Evolutionary conservation across 1,140 invertebrate species (phyloP), one percentile per base, ranked within the genome.

Genomic region (Drosophila ercepeae): DNA sequence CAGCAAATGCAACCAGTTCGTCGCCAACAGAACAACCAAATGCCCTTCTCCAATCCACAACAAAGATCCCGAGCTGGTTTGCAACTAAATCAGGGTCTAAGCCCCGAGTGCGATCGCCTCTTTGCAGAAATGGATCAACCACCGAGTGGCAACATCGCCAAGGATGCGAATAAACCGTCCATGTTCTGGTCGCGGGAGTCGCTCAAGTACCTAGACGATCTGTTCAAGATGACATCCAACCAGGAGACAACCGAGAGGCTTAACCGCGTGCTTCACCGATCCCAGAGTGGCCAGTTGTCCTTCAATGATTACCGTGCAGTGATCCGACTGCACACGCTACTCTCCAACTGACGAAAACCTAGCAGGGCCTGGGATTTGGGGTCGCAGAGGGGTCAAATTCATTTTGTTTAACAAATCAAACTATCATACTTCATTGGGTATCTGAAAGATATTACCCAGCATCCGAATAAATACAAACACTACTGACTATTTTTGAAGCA

Each of bases 221-320:
- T 89, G 9, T 59, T 89, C 8, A 70, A 68, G 19, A 45, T 74
- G 13, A 71, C 71, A 2, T 27, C 57, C 19, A 71, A 71, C 25
- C 1, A 55, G 14, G 73, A 75, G 1, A 75, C 73, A 1, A 5
- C 75, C 16, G 68, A 75, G 27, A 83, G 89, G 9, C 54, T 91
- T 34, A 52, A 78, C 19, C 84, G 84, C 8, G 89, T 90, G 4
- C 51, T 84, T 18, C 46, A 65, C 8, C 77, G 89, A 32, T 84
- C 86, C 5, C 50, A 59, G 27, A 73, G 70, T 13, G 89, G 89
- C 4, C 61, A 64, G 27, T 57, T 91, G 19, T 91, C 89, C 36
- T 77, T 90, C 41, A 91, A 90, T 54, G 89, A 91, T 27, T 91
- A 91, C 59, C 84, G 82, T 9, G 84, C 89, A 11, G 89, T 90